A percentile compares a stretch with the other conserved stretches of the same genome.
Conservation (phyloP, 1,140 invertebrate genomes). For the Wasmannia auropunctata region DNA sequence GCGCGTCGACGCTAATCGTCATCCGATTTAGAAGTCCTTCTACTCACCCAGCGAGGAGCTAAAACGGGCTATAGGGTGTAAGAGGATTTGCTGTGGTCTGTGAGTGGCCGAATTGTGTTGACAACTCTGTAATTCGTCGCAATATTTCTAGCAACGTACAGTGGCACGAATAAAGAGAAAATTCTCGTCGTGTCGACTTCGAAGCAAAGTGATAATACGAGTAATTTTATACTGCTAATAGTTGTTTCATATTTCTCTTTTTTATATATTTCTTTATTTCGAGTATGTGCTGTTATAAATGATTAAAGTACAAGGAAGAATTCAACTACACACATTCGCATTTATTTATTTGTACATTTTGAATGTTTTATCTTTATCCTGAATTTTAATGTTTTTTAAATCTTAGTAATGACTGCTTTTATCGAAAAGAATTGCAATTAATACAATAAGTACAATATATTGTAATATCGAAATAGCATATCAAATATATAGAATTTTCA, state of each 20-base stretch:
- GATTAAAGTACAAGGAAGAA: neutral
- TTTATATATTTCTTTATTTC: neutral
- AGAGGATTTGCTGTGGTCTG: conserved; percentile 29
- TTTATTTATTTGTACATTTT: neutral
- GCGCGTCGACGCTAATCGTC: conserved; percentile 48
- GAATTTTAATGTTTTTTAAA: neutral
- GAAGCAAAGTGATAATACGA: neutral
- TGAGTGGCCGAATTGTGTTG: conserved; percentile 5
- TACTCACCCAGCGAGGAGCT: neutral
- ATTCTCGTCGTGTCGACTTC: neutral
- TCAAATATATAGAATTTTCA: neutral
- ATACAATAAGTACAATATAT: neutral
- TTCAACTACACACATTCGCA: neutral
- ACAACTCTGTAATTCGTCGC: neutral
- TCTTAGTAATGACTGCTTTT: neutral
- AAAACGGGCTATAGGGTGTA: conserved; percentile 5
- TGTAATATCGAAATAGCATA: neutral
- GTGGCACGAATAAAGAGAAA: neutral
- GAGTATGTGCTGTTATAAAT: neutral
- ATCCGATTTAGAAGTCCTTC: conserved; percentile 23
- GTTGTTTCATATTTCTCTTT: neutral
- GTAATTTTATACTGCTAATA: conserved; percentile 1
- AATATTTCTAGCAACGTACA: neutral
- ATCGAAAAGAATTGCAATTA: neutral
- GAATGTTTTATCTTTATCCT: neutral